Evolutionary conservation across 2,797 vertebrate genomes (phyloP), one percentile per base, ranked within the genome.

Genomic region (Alca torda): DNA sequence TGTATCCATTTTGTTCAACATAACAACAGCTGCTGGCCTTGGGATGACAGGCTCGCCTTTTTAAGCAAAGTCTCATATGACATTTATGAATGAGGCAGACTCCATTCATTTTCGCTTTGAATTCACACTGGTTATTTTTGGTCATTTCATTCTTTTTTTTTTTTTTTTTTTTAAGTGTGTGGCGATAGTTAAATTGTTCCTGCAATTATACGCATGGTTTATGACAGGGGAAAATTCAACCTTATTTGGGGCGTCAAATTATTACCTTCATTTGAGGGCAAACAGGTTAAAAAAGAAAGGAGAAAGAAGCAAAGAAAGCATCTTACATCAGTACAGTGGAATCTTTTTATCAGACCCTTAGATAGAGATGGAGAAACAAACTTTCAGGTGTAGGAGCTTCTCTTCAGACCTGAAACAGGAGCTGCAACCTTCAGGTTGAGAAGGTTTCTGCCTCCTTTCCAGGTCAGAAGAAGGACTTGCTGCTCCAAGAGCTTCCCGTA

Each of bases 1-100:
- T 99, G 98, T 99, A 98, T 98, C 98, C 98, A 98, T 98, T 99
- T 99, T 99, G 98, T 98, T 98, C 97, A 97, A 98, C 98, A 98
- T 98, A 99, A 99, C 98, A 98, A 98, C 98, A 98, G 98, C 98
- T 98, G 98, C 98, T 98, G 97, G 98, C 98, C 96, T 96, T 64
- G 91, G 97, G 97, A 98, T 98, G 98, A 98, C 98, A 98, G 98
- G 95, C 97, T 98, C 97, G 98, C 98, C 98, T 98, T 98, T 98
- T 98, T 97, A 97, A 91, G 97, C 63, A 10, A 93, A 97, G 97
- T 96, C 97, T 98, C 63, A 9, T 98, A 98, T 98, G 98, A 98
- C 98, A 97, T 98, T 98, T 98, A 98, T 98, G 98, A 99, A 99
- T 98, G 98, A 98, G 97, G 95, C 94, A 25, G 90, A 82, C 96